Evolutionary conservation across 2,888 invertebrate species (phyloP).

Genomic region (Zygothrica quintamaculata): DNA sequence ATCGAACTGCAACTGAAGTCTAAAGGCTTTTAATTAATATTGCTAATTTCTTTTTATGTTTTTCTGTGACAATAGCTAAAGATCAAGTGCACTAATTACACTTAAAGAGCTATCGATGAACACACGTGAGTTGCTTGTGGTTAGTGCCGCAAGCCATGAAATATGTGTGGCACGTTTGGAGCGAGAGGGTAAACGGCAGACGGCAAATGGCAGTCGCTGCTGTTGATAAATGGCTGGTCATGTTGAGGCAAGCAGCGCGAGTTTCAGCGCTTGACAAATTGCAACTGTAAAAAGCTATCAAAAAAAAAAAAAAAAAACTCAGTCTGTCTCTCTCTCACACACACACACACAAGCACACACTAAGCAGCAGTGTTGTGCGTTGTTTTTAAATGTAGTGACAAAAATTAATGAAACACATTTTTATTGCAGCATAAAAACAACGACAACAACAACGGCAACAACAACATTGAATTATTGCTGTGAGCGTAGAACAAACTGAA

Average conservation of each 20-base stretch:
- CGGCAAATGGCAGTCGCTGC: conserved; percentile 2
- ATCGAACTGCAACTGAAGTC: too few species aligned
- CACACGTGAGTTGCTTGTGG: conserved; percentile 36
- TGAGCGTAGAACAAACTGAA: conserved; percentile 7
- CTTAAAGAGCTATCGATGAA: conserved; percentile 55
- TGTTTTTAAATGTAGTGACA: conserved; percentile 62
- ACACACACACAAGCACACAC: too few species aligned
- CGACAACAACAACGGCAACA: too few species aligned
- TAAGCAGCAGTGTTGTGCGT: conserved; percentile 28
- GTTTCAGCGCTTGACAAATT: conserved; percentile 67
- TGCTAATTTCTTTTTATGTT: too few species aligned
- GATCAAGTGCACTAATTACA: conserved; percentile 67
- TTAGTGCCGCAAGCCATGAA: conserved; percentile 13
- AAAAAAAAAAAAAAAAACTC: conserved; percentile 43
- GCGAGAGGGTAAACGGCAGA: conserved; percentile 28
- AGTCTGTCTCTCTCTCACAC: too few species aligned
- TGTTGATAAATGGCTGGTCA: conserved; percentile 65
- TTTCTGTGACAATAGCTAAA: conserved; percentile 37
- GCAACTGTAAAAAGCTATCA: conserved; percentile 71
- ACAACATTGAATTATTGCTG: conserved; percentile 29
- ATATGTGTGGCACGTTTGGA: conserved; percentile 18
- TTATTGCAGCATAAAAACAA: conserved; percentile 45
- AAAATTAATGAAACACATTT: conserved; percentile 83
- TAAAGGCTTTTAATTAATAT: conserved; percentile 68
- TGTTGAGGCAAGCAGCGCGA: conserved; percentile 37